These are phyloP conservation scores for Trichonephila inaurata DNA, from an alignment of 1,140 invertebrate species.

Conservation along the genomic window DNA sequence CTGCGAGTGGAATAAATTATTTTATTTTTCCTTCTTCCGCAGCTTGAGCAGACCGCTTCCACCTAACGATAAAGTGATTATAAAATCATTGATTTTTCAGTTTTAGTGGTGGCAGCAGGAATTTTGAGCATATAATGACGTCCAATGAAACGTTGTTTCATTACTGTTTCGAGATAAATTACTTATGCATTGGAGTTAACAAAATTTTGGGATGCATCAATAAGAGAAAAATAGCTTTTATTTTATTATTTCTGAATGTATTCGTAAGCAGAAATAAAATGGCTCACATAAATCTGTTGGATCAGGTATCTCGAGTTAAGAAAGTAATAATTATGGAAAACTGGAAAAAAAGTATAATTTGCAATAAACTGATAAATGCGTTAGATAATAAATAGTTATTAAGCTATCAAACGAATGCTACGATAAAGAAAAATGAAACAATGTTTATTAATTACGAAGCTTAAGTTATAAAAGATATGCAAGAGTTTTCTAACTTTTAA, in stretches of 20 bases:
- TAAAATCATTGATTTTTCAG: slow-evolving; percentile 52
- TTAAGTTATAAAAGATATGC: no score
- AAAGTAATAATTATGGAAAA: neutral
- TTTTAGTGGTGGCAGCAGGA: neutral
- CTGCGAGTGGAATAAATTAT: slow-evolving; percentile 38
- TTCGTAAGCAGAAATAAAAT: neutral
- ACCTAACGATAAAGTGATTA: slow-evolving; percentile 44
- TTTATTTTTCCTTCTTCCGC: neutral
- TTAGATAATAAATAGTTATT: no score
- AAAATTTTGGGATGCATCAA: neutral
- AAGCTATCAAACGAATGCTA: no score
- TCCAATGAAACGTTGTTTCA: slow-evolving; percentile 25
- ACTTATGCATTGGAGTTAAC: neutral
- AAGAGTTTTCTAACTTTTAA: no score
- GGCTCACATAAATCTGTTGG: neutral
- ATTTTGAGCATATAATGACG: neutral
- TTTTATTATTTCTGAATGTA: neutral
- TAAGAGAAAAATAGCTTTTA: neutral
- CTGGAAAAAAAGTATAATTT: neutral
- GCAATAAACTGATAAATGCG: neutral
- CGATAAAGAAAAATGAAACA: no score
- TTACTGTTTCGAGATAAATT: slow-evolving; percentile 10
- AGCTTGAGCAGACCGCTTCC: neutral
- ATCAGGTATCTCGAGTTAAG: neutral
- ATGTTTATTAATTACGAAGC: no score